Percentiles rank a stretch among this genome's conserved stretches.
These are phyloP conservation scores for Mesocricetus auratus DNA, from an alignment of 2,113 vertebrate species.

Conservation along the genomic window DNA sequence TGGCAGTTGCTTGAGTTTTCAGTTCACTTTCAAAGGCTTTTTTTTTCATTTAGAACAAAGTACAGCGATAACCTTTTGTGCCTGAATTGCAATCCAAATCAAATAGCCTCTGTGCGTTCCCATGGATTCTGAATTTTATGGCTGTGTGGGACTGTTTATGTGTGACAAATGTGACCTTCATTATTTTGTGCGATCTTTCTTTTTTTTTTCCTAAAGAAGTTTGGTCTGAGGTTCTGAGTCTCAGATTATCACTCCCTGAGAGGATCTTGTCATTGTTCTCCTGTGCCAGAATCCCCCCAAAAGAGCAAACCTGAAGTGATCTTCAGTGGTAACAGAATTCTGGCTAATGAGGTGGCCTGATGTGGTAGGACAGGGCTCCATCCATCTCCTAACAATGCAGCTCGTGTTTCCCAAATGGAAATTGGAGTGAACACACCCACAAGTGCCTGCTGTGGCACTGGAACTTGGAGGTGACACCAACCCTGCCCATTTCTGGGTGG, in stretches of 20 bases:
- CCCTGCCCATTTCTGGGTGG: not conserved
- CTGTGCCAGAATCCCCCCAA: not conserved
- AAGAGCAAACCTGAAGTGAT: not conserved
- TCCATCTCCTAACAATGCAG: fast-evolving
- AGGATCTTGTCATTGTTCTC: not conserved
- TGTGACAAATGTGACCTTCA: not conserved
- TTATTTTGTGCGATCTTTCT: conserved; percentile 14
- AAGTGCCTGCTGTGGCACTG: not conserved
- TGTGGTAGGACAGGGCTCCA: not conserved
- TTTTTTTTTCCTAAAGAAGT: not conserved
- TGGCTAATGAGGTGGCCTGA: not conserved
- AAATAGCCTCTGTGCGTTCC: not conserved
- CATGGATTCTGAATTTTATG: not conserved
- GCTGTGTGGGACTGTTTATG: not conserved
- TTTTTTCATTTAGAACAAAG: conserved; percentile 58
- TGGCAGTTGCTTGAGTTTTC: not conserved
- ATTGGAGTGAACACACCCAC: not conserved
- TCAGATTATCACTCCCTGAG: not conserved
- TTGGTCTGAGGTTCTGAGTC: not conserved
- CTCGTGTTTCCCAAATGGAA: not conserved
- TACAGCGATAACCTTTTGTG: conserved; percentile 33
- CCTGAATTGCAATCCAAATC: conserved; percentile 14
- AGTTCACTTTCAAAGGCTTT: conserved; percentile 24
- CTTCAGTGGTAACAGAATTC: not conserved
- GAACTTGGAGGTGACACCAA: not conserved